Conservation (phyloP, 2,888 invertebrate genomes). For the Coelinius sp. region DNA sequence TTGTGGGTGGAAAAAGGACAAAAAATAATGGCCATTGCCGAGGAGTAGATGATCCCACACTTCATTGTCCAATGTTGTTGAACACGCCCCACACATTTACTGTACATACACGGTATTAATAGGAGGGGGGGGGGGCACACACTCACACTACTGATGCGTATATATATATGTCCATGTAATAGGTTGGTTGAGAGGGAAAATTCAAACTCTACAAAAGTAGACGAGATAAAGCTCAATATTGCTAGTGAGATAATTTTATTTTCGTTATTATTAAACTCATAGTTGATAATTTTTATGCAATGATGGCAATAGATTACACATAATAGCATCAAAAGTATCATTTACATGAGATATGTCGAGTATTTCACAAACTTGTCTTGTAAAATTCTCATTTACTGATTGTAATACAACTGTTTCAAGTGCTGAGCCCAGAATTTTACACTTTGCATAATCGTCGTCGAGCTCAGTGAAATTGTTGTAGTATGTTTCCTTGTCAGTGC, state of each 20-base stretch:
- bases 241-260: too few relatives aligned
- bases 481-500: slow-evolving; percentile 39
- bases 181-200: background rate
- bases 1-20: background rate
- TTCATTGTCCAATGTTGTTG: background rate
- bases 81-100: background rate
- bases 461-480: slow-evolving; percentile 49
- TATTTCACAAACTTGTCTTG: slow-evolving; percentile 49
- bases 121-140: background rate
- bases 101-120: background rate
- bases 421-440: slow-evolving; percentile 47
- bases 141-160: too few relatives aligned
- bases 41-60: background rate
- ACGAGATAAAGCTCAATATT: too few relatives aligned
- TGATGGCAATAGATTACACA: slow-evolving; percentile 46
- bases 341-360: slow-evolving; percentile 47
- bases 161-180: too few relatives aligned
- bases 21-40: background rate
- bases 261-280: too few relatives aligned
- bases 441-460: slow-evolving; percentile 47
- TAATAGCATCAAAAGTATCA: slow-evolving; percentile 38
- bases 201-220: too few relatives aligned
- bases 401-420: slow-evolving; percentile 52
- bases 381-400: slow-evolving; percentile 53
- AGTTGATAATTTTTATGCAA: slow-evolving; percentile 45